Base-by-base conservation (phyloP, 2,888 invertebrate species). In the Plagiodera versicolora region DNA sequence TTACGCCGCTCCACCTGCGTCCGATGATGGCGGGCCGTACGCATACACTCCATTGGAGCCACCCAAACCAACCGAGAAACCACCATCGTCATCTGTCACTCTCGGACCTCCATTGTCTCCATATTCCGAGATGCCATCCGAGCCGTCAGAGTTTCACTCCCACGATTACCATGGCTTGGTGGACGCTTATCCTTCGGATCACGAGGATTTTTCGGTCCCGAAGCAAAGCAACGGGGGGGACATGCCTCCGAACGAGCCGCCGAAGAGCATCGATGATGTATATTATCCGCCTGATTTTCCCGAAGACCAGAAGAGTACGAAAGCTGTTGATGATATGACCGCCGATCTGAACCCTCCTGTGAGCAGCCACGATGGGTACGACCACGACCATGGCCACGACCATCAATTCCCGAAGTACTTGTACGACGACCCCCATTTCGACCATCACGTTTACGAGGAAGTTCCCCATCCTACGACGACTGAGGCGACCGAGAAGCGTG, bases 401-500 rank as follows among this genome's bases (percentile, higher is more conserved):
- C 53, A 61, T 35, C 65, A 67, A 50, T 71, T 78, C 58, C 80
- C 81, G n/a, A 74, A 79, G 55, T 79, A 81, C 61, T 68, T 78
- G 47, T 77, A 79, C 61, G 75, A 79, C 59, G 80, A 73, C 57
- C 78, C 74, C 56, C 76, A 80, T 60, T 67, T 64, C 53, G 69
- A 72, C 24, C 79, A 82, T 63, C 77, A 77, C 30, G 72, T 80
- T 49, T 81, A 81, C 62, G 79, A 81, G 63, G 78, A 81, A 72
- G 68, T 59, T 76, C 77, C 70, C 68, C 77, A 77, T 11, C 75
- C 81, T 1, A 72, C 82, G 63, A 82, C 83, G 5, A 82, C 83
- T 10, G 81, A 83, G 1, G 83, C 81, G 1, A 81, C 81, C 0
- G 85, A 85, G 75, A 83, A 86, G 68, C 81, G 86, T 75, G 85